phyloP scores from a whole-genome alignment of 2,113 vertebrate genomes.

The Tetraodon nigroviridis region DNA sequence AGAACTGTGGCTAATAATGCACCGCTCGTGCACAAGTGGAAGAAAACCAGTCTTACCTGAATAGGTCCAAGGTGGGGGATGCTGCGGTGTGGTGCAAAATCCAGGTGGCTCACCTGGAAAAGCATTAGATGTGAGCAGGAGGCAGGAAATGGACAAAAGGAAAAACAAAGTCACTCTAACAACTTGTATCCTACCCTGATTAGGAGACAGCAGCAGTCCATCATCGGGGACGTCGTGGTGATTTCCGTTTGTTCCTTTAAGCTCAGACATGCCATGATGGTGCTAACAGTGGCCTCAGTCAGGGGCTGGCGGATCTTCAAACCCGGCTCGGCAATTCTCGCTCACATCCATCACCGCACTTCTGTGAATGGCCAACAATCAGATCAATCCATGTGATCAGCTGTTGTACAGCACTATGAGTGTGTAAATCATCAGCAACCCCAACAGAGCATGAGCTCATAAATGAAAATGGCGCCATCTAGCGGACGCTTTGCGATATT shows the following conservation, averaged over 20 bases:
- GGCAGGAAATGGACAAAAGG: neutral
- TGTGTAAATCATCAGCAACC: neutral
- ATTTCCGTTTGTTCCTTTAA: too few relatives aligned
- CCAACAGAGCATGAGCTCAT: neutral
- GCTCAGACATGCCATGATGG: neutral
- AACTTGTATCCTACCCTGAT: too few relatives aligned
- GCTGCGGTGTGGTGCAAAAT: slow-evolving; percentile 6
- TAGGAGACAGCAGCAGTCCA: too few relatives aligned
- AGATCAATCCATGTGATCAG: neutral
- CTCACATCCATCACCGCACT: slow-evolving; percentile 6
- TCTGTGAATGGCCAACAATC: slow-evolving; percentile 2
- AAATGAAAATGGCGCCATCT: slow-evolving; percentile 57
- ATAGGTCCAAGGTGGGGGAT: slow-evolving; percentile 2
- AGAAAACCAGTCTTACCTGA: slow-evolving; percentile 42
- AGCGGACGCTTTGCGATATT: slow-evolving; percentile 8
- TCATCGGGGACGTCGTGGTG: too few relatives aligned
- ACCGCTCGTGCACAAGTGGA: neutral
- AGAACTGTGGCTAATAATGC: neutral
- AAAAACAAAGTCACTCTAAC: neutral
- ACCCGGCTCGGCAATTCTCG: neutral
- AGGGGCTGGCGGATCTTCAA: slow-evolving; percentile 28
- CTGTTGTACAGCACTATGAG: neutral
- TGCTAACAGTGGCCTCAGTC: slow-evolving; percentile 25
- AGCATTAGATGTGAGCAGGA: neutral
- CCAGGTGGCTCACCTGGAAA: slow-evolving; percentile 23